phyloP scores from a whole-genome alignment of 1,140 invertebrate genomes.

The Bombus fervidus region DNA sequence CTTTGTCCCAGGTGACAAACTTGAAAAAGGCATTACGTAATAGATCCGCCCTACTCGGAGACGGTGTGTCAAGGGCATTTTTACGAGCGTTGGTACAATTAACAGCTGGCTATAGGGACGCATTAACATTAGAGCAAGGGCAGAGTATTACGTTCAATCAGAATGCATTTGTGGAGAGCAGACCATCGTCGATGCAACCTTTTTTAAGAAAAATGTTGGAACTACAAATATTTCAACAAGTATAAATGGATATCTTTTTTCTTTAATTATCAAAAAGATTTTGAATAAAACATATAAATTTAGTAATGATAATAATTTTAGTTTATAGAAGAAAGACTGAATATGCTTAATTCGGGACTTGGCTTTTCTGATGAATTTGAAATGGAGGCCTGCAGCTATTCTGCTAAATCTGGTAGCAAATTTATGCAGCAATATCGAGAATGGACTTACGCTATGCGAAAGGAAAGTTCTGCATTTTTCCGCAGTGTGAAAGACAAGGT shows the following conservation, averaged over 20 bases:
- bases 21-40: conserved; percentile 89
- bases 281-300: neutral
- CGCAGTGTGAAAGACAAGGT: conserved; percentile 90
- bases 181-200: conserved; percentile 91
- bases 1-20: conserved; percentile 84
- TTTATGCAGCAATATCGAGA: conserved; percentile 91
- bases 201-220: conserved; percentile 95
- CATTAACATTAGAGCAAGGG: conserved; percentile 90
- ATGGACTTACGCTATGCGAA: conserved; percentile 86
- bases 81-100: conserved; percentile 93
- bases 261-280: conserved; percentile 1
- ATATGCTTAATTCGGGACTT: conserved; percentile 93
- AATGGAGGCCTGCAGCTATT: conserved; percentile 92
- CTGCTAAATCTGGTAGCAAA: conserved; percentile 90
- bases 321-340: conserved; percentile 96
- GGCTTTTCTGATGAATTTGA: conserved; percentile 98
- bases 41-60: conserved; percentile 88
- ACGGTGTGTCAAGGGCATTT: conserved; percentile 95
- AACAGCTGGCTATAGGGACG: conserved; percentile 96
- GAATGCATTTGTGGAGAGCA: conserved; percentile 92
- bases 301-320: conserved; percentile 75
- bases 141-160: conserved; percentile 93
- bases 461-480: conserved; percentile 87
- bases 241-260: conserved; percentile 72
- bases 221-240: conserved; percentile 97